Conservation (phyloP, 1,140 invertebrate genomes). For the Euura lappo region DNA sequence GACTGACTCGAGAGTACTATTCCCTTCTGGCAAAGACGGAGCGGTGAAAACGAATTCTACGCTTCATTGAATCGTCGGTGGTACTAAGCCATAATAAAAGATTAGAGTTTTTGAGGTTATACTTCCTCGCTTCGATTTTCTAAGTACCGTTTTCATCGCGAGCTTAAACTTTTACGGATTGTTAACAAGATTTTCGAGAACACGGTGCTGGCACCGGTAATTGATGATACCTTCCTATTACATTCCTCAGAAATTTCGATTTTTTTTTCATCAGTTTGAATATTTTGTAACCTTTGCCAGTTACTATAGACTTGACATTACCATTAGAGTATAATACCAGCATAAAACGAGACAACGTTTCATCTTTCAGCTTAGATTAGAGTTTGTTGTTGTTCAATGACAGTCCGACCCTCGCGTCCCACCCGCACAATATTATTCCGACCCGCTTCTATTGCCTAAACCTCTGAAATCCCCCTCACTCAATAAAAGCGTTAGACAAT, state of each 20-base stretch:
- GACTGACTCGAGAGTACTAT: background rate
- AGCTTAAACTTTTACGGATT: background rate
- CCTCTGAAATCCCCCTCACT: background rate
- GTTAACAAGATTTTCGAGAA: background rate
- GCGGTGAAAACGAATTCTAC: background rate
- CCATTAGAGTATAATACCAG: too few relatives aligned
- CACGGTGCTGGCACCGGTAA: background rate
- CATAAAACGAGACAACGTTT: too few relatives aligned
- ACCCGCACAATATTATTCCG: background rate
- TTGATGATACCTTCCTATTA: too few relatives aligned
- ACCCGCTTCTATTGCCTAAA: background rate
- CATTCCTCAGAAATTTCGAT: too few relatives aligned
- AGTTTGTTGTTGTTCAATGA: too few relatives aligned
- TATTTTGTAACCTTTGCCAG: too few relatives aligned
- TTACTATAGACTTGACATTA: too few relatives aligned
- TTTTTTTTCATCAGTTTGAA: too few relatives aligned
- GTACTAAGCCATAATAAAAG: background rate
- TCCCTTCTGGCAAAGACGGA: background rate
- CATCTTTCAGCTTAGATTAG: too few relatives aligned
- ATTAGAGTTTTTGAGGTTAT: background rate
- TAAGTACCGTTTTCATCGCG: background rate
- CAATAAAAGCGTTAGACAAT: conserved; percentile 28
- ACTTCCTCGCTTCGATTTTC: background rate
- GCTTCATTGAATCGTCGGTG: background rate
- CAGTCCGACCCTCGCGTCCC: background rate